phyloP scores from a whole-genome alignment of 2,113 vertebrate species.

The Pachyramphus minor region DNA sequence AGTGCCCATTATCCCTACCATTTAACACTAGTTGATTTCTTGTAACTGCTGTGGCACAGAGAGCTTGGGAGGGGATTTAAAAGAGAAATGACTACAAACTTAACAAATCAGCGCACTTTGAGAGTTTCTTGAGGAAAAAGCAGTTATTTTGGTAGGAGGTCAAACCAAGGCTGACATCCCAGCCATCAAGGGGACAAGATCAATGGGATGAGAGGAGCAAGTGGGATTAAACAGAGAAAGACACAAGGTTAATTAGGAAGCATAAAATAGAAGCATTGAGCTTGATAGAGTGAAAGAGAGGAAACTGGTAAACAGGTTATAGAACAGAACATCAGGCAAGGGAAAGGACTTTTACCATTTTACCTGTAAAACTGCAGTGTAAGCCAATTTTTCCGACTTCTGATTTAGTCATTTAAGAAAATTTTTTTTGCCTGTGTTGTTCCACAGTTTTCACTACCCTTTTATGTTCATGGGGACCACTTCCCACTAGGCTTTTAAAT shows the following conservation, averaged over 20 bases:
- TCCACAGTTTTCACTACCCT: neutral
- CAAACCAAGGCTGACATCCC: neutral
- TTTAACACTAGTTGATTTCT: neutral
- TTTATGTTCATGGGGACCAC: neutral
- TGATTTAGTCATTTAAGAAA: neutral
- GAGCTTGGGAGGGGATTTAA: neutral
- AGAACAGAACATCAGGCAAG: neutral
- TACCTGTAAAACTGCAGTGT: neutral
- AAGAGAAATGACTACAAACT: neutral
- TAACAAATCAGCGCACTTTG: neutral
- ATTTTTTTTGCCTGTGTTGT: neutral
- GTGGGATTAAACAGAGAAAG: neutral
- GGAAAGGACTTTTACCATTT: neutral
- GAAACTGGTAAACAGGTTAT: neutral
- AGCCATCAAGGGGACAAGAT: neutral
- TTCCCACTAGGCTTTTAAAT: neutral
- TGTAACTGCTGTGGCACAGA: neutral
- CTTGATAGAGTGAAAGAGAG: neutral
- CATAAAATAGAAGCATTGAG: neutral
- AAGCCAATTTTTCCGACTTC: neutral
- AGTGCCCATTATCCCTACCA: neutral
- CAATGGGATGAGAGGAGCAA: neutral
- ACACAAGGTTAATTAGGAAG: neutral
- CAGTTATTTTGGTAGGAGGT: neutral
- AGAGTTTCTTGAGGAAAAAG: neutral